Conservation (phyloP, 2,113 vertebrate species). For the Oncorhynchus nerka region DNA sequence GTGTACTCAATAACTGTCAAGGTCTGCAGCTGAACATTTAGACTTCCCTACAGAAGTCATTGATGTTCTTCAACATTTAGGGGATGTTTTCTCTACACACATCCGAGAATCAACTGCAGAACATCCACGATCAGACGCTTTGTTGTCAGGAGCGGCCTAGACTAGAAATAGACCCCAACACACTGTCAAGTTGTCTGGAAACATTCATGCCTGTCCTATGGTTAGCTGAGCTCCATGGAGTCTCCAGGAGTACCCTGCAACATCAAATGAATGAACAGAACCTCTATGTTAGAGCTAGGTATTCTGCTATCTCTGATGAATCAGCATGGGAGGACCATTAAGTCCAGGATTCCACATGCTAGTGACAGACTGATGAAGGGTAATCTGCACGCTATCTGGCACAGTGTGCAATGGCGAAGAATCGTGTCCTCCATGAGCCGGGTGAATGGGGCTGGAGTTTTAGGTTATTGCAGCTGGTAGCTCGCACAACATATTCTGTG, state of each 20-base stretch:
- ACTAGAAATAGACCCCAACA: too few species aligned
- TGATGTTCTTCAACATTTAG: too few species aligned
- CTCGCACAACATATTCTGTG: slow-evolving; percentile 19
- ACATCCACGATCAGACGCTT: too few species aligned
- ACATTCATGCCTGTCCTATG: too few species aligned
- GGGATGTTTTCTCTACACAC: too few species aligned
- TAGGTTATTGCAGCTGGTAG: slow-evolving; percentile 16
- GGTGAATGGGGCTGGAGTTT: slow-evolving; percentile 21
- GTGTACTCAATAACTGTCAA: too few species aligned
- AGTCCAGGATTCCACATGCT: slow-evolving; percentile 16
- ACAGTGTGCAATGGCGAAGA: slow-evolving; percentile 14
- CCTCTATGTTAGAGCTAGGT: slow-evolving; percentile 13
- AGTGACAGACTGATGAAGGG: slow-evolving; percentile 12
- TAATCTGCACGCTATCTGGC: slow-evolving; percentile 5
- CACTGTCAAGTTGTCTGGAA: too few species aligned
- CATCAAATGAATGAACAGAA: slow-evolving; percentile 12
- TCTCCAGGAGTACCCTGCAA: background rate
- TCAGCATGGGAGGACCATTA: slow-evolving; percentile 14
- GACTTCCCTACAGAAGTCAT: too few species aligned
- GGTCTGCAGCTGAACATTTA: too few species aligned
- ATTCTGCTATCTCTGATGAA: slow-evolving; percentile 15
- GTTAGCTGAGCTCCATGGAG: background rate
- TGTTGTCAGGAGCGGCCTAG: too few species aligned
- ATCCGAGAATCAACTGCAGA: too few species aligned
- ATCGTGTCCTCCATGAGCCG: slow-evolving; percentile 5